phyloP scores from a whole-genome alignment of 2,797 vertebrate genomes.

The Pyrocephalus nanus region DNA sequence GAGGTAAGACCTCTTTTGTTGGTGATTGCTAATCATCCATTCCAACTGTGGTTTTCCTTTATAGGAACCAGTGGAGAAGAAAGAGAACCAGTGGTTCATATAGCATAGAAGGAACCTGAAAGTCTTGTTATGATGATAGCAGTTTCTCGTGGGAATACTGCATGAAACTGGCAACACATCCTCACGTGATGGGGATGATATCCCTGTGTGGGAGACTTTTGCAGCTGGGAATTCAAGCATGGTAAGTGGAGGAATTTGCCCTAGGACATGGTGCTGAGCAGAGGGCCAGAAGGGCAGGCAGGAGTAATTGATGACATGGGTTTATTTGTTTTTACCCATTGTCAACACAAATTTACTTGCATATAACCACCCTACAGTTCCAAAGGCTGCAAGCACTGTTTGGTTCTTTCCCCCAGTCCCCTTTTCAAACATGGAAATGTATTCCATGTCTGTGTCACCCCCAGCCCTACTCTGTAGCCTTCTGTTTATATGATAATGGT shows the following conservation, averaged over 20 bases:
- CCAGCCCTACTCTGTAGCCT: background rate
- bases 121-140: accelerated
- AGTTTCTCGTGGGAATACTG: background rate
- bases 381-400: background rate
- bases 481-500: conserved; percentile 31
- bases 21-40: background rate
- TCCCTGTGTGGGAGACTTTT: background rate
- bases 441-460: background rate
- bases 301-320: background rate
- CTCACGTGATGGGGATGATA: background rate
- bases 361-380: background rate
- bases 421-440: background rate
- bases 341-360: background rate
- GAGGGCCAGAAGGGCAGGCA: accelerated
- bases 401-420: background rate
- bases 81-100: background rate
- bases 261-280: background rate
- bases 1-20: background rate
- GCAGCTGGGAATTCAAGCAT: background rate
- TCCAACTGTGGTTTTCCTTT: background rate
- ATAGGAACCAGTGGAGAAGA: background rate
- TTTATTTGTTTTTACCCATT: background rate
- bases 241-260: background rate
- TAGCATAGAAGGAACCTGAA: background rate
- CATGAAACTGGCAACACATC: background rate